Evolutionary conservation across 2,888 invertebrate species (phyloP), one percentile per base, ranked within the genome.

Genomic region (Hirtodrosophila histrioides): DNA sequence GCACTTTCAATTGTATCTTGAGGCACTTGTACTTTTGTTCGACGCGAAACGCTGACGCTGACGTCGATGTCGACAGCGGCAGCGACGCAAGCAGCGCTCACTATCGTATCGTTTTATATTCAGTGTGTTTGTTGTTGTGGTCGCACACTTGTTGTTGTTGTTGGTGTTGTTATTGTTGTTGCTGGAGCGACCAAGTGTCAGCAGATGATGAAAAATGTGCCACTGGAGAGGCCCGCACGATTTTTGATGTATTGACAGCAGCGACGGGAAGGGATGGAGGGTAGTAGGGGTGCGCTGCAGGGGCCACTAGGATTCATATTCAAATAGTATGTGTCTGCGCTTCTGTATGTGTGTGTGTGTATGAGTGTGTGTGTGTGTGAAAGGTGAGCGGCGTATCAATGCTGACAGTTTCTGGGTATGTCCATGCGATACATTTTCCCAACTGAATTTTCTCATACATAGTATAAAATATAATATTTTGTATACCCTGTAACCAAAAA

Each of bases 201-300:
- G 77, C 67, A 85, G 73, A 75, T 87, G 86, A 82, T 87, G 82
- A 82, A 73, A 82, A 82, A 82, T 82, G 83, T 73, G 83, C 69
- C 86, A 87, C 80, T 87, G 79, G 88, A 82, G 88, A 70, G 61
- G 49, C 33, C 31, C 46, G 48, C 51, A 49, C 37, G 33, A 27
- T 48, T 57, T 40, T 79, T 86, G 87, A 82, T 82, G 79, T 75
- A 87, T 82, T 82, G 88, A 86, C 79, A 82, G 82, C 41, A 63
- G 40, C 27, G 6, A 45, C 10, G 48, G 27, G 10, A 6, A 24
- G 8, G 23, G 39, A n/a, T 12, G 2, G 29, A 17, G 39, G 35
- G 17, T n/a, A 8, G n/a, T 11, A 17, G 27, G 5, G 44, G 31
- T 0, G 24, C 73, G 60, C 50, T 72, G 77, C 77, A 57, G 40